Evolutionary conservation across 2,797 vertebrate species (phyloP).

Genomic region (Muscicapa striata): DNA sequence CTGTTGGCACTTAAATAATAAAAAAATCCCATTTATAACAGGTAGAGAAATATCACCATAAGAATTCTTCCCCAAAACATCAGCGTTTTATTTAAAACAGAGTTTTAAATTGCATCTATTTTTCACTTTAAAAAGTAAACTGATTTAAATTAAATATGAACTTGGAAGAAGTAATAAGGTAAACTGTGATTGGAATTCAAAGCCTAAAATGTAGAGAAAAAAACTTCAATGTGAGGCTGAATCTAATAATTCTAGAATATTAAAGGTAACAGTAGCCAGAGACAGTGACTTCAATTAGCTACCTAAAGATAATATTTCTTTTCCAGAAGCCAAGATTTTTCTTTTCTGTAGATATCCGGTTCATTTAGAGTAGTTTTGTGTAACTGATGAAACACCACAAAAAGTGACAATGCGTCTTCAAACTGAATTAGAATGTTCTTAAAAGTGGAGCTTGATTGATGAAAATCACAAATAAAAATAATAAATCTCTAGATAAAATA

Average conservation of each 20-base stretch:
- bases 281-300: neutral
- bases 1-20: slow-evolving; percentile 59
- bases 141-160: neutral
- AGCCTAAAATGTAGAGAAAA: neutral
- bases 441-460: neutral
- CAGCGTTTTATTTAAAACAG: neutral
- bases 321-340: neutral
- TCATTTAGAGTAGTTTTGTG: neutral
- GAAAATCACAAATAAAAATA: neutral
- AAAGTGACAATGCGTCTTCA: neutral
- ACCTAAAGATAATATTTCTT: neutral
- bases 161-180: neutral
- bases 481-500: neutral
- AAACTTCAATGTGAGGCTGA: neutral
- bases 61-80: neutral
- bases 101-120: neutral
- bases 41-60: neutral
- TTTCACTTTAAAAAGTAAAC: neutral
- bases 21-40: slow-evolving; percentile 32
- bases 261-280: neutral
- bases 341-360: neutral
- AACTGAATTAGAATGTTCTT: neutral
- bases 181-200: neutral
- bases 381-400: neutral
- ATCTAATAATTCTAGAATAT: neutral